Conservation (phyloP, 2,797 vertebrate genomes). For the Microhierax caerulescens region DNA sequence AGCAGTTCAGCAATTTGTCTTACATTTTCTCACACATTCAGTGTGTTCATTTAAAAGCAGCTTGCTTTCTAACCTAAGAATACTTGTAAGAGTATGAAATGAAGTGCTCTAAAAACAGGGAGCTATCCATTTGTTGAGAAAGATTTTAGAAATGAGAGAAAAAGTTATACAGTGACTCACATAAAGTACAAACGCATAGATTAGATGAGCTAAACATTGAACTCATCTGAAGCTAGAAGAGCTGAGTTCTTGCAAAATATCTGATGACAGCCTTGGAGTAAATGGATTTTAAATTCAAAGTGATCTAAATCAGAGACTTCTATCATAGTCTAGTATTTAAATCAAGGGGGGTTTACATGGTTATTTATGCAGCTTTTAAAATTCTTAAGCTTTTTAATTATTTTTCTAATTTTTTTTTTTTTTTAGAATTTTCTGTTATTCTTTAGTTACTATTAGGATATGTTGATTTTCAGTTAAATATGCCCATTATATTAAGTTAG, state of each 20-base stretch:
- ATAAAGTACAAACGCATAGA: not conserved
- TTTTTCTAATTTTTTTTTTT: not conserved
- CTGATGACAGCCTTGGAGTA: not conserved
- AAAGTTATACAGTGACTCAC: not conserved
- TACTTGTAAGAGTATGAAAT: not conserved
- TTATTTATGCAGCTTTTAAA: not conserved
- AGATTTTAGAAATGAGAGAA: not conserved
- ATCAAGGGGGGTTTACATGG: not conserved
- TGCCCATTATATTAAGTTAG: not conserved
- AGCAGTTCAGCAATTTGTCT: not conserved
- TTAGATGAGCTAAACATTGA: not conserved
- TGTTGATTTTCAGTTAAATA: not conserved
- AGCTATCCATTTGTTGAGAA: not conserved
- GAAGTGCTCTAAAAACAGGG: not conserved
- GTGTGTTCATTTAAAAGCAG: not conserved
- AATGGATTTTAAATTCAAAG: not conserved
- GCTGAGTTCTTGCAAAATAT: not conserved
- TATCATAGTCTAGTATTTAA: not conserved
- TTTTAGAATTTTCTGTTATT: not conserved
- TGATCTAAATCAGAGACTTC: not conserved
- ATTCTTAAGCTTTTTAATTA: not conserved
- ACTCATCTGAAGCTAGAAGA: not conserved
- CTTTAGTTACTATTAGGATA: not conserved
- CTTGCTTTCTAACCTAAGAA: not conserved
- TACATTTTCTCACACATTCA: not conserved